phyloP scores from a whole-genome alignment of 2,113 vertebrate species.

The Martes martes region DNA sequence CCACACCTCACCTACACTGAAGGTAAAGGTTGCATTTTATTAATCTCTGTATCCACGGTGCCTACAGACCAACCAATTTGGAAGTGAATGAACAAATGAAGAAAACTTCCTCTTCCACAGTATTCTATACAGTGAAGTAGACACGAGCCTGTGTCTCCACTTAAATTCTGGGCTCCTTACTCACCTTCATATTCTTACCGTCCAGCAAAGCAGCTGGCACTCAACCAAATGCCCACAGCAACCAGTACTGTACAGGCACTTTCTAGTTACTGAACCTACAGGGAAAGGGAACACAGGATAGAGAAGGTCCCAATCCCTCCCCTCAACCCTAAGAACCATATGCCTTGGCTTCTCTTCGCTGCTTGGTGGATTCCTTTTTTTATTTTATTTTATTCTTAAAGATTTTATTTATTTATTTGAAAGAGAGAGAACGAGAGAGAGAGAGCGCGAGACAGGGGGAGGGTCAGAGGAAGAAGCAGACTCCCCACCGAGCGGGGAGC shows the following conservation, averaged over 20 bases:
- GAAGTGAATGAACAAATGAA: not conserved
- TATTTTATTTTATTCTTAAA: too few species aligned
- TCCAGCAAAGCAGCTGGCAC: not conserved
- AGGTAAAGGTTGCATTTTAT: not conserved
- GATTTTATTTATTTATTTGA: too few species aligned
- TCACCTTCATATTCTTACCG: not conserved
- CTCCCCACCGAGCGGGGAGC: too few species aligned
- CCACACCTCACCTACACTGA: not conserved
- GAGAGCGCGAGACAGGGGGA: too few species aligned
- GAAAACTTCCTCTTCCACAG: not conserved
- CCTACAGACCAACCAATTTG: not conserved
- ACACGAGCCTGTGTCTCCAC: not conserved
- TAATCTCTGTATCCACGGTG: not conserved
- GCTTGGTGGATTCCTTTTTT: too few species aligned
- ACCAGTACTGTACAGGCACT: not conserved
- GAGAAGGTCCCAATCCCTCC: not conserved
- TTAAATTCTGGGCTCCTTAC: not conserved
- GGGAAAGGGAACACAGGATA: not conserved
- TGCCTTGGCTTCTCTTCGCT: not conserved
- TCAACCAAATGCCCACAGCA: not conserved
- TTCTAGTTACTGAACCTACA: not conserved
- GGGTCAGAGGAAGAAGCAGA: too few species aligned
- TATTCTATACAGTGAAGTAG: not conserved
- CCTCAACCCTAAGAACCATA: not conserved
- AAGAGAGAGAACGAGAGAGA: too few species aligned